These are phyloP conservation scores for Acanthochromis polyacanthus DNA, from an alignment of 2,113 vertebrate genomes.

Conservation along the genomic window DNA sequence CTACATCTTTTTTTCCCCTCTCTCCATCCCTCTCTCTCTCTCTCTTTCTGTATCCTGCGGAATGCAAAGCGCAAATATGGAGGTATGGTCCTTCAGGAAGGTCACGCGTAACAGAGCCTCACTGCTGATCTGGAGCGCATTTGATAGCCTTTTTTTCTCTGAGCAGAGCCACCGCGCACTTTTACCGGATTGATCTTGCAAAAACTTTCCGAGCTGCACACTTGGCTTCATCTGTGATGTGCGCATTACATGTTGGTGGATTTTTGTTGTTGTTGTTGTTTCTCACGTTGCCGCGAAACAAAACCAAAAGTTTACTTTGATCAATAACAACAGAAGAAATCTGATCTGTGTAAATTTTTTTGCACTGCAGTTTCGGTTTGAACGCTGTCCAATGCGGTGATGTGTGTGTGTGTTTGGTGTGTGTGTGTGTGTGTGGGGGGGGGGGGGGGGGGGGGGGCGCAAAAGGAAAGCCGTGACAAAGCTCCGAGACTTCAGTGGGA, in stretches of 20 bases:
- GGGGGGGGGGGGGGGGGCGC: constrained; percentile 36
- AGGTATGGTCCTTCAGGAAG: constrained; percentile 43
- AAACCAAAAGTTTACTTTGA: constrained; percentile 4
- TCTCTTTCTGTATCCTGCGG: constrained; percentile 49
- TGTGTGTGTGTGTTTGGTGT: constrained; percentile 1
- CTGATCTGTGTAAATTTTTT: constrained; percentile 17
- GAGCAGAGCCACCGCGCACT: constrained; percentile 37
- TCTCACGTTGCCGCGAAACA: not conserved
- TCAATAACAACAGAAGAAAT: constrained; percentile 3
- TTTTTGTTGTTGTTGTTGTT: not conserved
- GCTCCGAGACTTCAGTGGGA: constrained; percentile 73
- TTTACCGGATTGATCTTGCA: constrained; percentile 1
- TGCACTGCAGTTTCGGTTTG: constrained; percentile 45
- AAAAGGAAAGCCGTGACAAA: constrained; percentile 67
- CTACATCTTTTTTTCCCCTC: constrained; percentile 31
- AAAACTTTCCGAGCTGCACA: constrained; percentile 58
- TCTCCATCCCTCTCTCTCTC: not conserved
- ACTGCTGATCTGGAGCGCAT: constrained; percentile 30
- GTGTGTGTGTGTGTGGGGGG: not conserved
- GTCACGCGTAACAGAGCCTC: constrained; percentile 13
- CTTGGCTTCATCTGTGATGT: constrained; percentile 2
- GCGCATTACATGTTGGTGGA: not conserved
- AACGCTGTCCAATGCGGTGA: constrained; percentile 51
- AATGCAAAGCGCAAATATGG: constrained; percentile 55
- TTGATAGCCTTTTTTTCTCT: not conserved